phyloP scores from a whole-genome alignment of 2,888 invertebrate species.

The Drosophila crucigera region DNA sequence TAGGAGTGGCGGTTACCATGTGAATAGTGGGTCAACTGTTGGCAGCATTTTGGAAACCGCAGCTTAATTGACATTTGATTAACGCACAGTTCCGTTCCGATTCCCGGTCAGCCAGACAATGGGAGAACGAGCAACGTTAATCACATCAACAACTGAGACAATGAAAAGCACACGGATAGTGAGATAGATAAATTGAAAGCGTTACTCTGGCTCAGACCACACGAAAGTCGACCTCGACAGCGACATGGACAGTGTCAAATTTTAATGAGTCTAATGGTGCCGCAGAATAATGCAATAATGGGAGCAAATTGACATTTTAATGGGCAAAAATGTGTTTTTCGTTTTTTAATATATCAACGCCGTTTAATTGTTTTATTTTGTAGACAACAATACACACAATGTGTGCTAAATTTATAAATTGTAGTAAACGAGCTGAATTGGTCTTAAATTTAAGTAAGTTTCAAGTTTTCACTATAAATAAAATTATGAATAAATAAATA shows the following conservation, averaged over 20 bases:
- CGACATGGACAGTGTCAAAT: constrained; percentile 58
- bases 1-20: background rate
- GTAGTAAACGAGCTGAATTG: background rate
- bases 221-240: constrained; percentile 26
- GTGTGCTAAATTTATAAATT: background rate
- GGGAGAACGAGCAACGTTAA: constrained; percentile 41
- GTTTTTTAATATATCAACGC: constrained; percentile 56
- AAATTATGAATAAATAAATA: background rate
- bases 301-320: constrained; percentile 68
- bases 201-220: constrained; percentile 13
- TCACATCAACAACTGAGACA: constrained; percentile 50
- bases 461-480: background rate
- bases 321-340: constrained; percentile 58
- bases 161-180: constrained; percentile 26
- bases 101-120: constrained; percentile 16
- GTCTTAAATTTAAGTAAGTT: background rate
- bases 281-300: constrained; percentile 60
- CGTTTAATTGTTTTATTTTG: background rate
- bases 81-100: constrained; percentile 46
- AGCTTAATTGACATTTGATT: constrained; percentile 75
- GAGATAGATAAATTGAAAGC: constrained; percentile 60
- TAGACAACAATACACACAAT: background rate
- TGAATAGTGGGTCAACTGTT: constrained; percentile 2
- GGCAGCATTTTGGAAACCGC: constrained; percentile 61
- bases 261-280: constrained; percentile 69